Base-by-base conservation (phyloP, 2,113 vertebrate genomes). In the Ardeotis arabs region DNA sequence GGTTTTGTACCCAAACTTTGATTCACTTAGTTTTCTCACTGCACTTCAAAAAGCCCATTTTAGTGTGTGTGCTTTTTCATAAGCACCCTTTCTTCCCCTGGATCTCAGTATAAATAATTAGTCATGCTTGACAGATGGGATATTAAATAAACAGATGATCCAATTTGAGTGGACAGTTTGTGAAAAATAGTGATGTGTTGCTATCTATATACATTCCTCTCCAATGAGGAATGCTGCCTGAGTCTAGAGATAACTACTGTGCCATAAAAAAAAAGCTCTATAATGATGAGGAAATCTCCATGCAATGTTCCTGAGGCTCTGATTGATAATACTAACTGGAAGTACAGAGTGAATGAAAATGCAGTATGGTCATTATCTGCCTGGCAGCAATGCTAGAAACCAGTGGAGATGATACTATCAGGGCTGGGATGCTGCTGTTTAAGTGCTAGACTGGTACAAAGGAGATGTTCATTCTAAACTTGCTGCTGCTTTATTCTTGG, bases 101-200 rank as follows among this genome's bases (percentile, higher is more conserved):
- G 17, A 58, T 47, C 84, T 89, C 62, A 87, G 37, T 84, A 49
- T 60, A 69, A 92, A 52, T 41, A 76, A 50, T 60, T 62, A 76
- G 23, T 88, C 44, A 69, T 28, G 23, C 47, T 53, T 49, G 16
- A 69, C 39, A 84, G 70, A 75, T 66, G 50, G 56, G 66, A 59
- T 82, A 64, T 87, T 73, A 91, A 89, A 91, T 64, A 90, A 94
- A 92, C 27, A 70, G 39, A 49, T n/a, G 17, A 89, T 86, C 47
- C 55, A 56, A 52, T 33, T 3, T 49, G 6, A 82, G 53, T 27
- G 28, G 21, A 37, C 39, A 64, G 44, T 84, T 82, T 82, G 50
- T 75, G 60, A 41, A 89, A 84, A 68, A 95, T 60, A 59, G 15
- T 24, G 39, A 55, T 63, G 56, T 70, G 14, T 68, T 2, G 4